These are phyloP conservation scores for Ichneumoninae sp. DNA, from an alignment of 2,888 invertebrate genomes.

Conservation along the genomic window DNA sequence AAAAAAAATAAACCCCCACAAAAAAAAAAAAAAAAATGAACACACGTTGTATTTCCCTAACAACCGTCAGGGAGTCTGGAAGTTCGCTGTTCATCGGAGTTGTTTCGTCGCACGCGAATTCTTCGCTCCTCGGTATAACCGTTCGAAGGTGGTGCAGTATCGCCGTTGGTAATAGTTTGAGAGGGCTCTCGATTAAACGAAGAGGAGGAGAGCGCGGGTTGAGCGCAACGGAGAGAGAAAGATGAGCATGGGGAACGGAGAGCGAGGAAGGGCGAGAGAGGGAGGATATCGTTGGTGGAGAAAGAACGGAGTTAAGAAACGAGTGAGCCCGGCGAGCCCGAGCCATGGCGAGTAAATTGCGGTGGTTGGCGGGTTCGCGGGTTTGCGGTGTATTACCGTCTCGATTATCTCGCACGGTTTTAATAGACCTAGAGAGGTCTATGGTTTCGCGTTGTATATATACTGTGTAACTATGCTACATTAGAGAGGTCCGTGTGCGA, in stretches of 20 bases:
- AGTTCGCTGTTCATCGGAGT: slow-evolving; percentile 15
- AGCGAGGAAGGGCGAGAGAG: slow-evolving; percentile 53
- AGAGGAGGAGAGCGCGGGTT: slow-evolving; percentile 7
- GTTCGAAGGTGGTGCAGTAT: slow-evolving; percentile 28
- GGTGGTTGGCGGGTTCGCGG: slow-evolving; percentile 74
- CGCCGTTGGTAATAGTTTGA: slow-evolving; percentile 26
- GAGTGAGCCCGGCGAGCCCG: slow-evolving; percentile 45
- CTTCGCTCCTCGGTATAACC: slow-evolving; percentile 4
- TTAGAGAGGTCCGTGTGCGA: slow-evolving; percentile 27
- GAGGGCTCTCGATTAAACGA: slow-evolving; percentile 51
- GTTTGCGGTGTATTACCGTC: slow-evolving; percentile 75
- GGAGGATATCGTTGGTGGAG: slow-evolving; percentile 48
- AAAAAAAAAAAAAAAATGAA: slow-evolving; percentile 2
- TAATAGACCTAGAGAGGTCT: slow-evolving; percentile 72
- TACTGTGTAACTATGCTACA: slow-evolving; percentile 42
- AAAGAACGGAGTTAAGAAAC: slow-evolving; percentile 31
- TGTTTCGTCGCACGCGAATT: slow-evolving; percentile 30
- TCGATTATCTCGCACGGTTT: slow-evolving; percentile 78
- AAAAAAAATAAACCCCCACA: not conserved
- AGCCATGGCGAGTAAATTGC: slow-evolving; percentile 72
- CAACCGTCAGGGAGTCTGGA: slow-evolving; percentile 17
- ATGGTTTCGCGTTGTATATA: slow-evolving; percentile 36
- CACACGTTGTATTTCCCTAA: slow-evolving; percentile 34
- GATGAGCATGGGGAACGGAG: slow-evolving; percentile 20
- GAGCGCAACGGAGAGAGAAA: slow-evolving; percentile 5